Evolutionary conservation across 2,113 vertebrate genomes (phyloP).

Genomic region (Gobio gobio): DNA sequence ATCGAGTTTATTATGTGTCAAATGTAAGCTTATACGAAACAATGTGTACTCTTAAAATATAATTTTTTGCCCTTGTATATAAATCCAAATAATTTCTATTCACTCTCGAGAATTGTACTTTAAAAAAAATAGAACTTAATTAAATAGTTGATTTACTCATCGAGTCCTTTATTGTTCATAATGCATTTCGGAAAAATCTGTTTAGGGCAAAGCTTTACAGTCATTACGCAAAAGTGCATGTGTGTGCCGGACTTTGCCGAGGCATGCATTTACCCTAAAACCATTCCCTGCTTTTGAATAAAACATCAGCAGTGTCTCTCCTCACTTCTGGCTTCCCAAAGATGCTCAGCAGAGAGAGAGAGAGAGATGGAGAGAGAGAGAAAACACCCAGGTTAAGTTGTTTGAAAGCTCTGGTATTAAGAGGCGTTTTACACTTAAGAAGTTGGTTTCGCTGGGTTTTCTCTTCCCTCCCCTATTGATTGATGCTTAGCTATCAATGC

Average conservation of each 20-base stretch:
- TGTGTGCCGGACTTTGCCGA: conserved; percentile 48
- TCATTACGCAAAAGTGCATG: not conserved
- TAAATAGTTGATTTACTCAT: conserved; percentile 23
- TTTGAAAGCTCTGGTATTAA: conserved; percentile 85
- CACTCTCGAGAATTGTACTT: conserved; percentile 25
- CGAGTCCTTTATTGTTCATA: not conserved
- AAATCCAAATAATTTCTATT: conserved; percentile 49
- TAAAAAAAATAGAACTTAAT: conserved; percentile 24
- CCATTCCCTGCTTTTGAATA: conserved; percentile 37
- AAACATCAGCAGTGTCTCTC: conserved; percentile 47
- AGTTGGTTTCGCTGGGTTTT: conserved; percentile 85
- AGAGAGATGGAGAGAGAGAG: conserved; percentile 40
- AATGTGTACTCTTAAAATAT: conserved; percentile 30
- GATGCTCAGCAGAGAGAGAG: conserved; percentile 66
- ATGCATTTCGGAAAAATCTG: not conserved
- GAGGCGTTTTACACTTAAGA: conserved; percentile 88
- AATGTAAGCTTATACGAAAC: conserved; percentile 10
- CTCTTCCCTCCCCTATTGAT: conserved; percentile 84
- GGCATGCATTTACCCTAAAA: conserved; percentile 21
- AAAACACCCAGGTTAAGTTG: conserved; percentile 83
- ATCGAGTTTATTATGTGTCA: not conserved
- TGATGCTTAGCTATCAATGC: conserved; percentile 85
- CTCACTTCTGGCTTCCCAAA: conserved; percentile 40
- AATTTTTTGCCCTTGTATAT: conserved; percentile 43
- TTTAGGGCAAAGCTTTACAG: not conserved